phyloP scores from a whole-genome alignment of 2,113 vertebrate genomes.

The Oryzias javanicus region DNA sequence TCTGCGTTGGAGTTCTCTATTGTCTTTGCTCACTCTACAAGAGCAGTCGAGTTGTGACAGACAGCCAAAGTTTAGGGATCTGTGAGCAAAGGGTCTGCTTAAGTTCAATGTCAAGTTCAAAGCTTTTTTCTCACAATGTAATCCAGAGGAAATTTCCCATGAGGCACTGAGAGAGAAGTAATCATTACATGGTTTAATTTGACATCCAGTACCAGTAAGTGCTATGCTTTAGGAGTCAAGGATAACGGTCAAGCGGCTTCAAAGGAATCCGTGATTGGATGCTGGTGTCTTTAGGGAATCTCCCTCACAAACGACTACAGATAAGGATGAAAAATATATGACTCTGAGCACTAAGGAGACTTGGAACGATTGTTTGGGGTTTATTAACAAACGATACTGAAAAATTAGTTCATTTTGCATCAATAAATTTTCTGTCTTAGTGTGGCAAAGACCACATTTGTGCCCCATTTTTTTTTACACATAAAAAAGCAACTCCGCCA shows the following conservation, averaged over 20 bases:
- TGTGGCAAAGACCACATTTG: constrained; percentile 13
- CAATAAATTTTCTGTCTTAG: constrained; percentile 15
- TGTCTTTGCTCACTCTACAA: constrained; percentile 20
- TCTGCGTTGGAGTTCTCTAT: constrained; percentile 30
- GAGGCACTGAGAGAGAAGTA: constrained; percentile 70
- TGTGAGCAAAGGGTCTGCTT: constrained; percentile 71
- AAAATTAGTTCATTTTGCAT: constrained; percentile 24
- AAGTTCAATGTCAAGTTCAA: constrained; percentile 81
- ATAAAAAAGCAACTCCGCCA: background rate
- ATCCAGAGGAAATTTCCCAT: constrained; percentile 76
- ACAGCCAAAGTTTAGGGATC: constrained; percentile 59
- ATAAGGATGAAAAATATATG: constrained; percentile 62
- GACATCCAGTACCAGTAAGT: constrained; percentile 74
- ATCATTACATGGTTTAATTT: constrained; percentile 80
- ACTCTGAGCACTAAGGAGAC: constrained; percentile 27
- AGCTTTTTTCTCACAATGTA: constrained; percentile 73
- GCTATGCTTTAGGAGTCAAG: constrained; percentile 72
- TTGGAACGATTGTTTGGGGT: constrained; percentile 24
- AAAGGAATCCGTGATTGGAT: constrained; percentile 66
- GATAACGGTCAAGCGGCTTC: constrained; percentile 74
- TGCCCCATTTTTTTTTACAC: background rate
- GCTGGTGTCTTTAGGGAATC: constrained; percentile 58
- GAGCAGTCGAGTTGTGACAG: constrained; percentile 31
- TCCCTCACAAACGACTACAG: constrained; percentile 42
- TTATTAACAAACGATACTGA: constrained; percentile 21